Evolutionary conservation across 2,113 vertebrate species (phyloP).

Genomic region (Xenopus borealis): DNA sequence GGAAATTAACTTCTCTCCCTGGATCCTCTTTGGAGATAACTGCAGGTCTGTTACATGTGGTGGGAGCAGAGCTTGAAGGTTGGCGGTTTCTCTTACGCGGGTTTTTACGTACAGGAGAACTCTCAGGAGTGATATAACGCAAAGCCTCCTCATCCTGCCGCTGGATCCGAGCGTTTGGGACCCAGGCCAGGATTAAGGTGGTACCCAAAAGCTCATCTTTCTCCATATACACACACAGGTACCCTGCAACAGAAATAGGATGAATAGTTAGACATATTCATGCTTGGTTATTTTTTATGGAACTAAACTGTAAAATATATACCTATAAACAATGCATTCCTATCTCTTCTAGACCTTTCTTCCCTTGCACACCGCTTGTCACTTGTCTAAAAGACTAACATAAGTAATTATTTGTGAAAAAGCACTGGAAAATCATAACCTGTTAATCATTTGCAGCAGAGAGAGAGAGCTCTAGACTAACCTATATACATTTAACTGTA

Average conservation of each 20-base stretch:
- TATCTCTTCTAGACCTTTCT: too few relatives aligned
- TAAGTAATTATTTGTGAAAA: too few relatives aligned
- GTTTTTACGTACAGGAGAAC: constrained; percentile 84
- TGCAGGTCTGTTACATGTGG: constrained; percentile 14
- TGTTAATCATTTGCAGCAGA: too few relatives aligned
- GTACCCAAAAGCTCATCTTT: constrained; percentile 88
- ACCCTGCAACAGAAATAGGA: constrained; percentile 66
- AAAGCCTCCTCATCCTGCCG: constrained; percentile 91
- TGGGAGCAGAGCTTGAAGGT: constrained; percentile 39
- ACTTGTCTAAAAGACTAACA: too few relatives aligned
- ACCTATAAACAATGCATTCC: too few relatives aligned
- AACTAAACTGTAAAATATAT: too few relatives aligned
- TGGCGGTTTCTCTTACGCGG: constrained; percentile 68
- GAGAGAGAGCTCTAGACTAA: too few relatives aligned
- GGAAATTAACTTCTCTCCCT: constrained; percentile 47
- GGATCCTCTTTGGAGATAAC: constrained; percentile 49
- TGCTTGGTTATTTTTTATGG: too few relatives aligned
- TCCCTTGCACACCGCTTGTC: too few relatives aligned
- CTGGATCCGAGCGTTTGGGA: constrained; percentile 93
- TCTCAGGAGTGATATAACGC: constrained; percentile 90
- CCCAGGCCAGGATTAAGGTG: constrained; percentile 93
- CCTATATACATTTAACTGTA: too few relatives aligned
- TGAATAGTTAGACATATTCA: too few relatives aligned
- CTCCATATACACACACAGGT: constrained; percentile 91
- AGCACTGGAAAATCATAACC: too few relatives aligned